phyloP scores from a whole-genome alignment of 2,797 vertebrate species.

The Platyrinchus mystaceus region DNA sequence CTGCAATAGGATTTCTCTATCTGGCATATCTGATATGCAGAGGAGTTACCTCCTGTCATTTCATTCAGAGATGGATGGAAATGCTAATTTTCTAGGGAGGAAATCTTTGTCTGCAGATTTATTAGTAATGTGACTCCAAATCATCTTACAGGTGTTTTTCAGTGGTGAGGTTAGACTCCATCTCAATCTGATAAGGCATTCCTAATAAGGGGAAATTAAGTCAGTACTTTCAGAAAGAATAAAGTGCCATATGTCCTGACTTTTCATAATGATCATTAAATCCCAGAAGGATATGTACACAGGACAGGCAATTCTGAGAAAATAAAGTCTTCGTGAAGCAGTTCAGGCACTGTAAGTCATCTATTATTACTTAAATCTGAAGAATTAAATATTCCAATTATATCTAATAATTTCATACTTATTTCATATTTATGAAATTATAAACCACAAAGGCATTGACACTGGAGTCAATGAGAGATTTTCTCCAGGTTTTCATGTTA shows the following conservation, averaged over 20 bases:
- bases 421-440: neutral
- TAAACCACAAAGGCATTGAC: neutral
- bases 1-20: constrained; percentile 45
- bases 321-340: constrained; percentile 9
- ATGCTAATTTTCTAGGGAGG: constrained; percentile 69
- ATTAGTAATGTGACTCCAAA: constrained; percentile 68
- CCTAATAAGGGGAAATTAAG: constrained; percentile 68
- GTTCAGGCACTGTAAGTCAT: neutral
- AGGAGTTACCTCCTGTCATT: constrained; percentile 42
- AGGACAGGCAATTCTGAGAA: constrained; percentile 37
- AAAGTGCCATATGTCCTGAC: constrained; percentile 52
- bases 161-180: constrained; percentile 53
- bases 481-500: neutral
- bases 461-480: neutral
- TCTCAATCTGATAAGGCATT: constrained; percentile 75
- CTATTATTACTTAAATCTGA: neutral
- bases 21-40: constrained; percentile 38
- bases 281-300: neutral
- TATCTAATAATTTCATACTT: neutral
- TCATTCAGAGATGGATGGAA: constrained; percentile 31
- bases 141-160: constrained; percentile 76
- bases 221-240: constrained; percentile 39
- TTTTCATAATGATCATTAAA: constrained; percentile 9
- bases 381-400: neutral
- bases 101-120: constrained; percentile 67